Percentiles rank a stretch among this genome's conserved stretches.
Evolutionary conservation across 2,888 invertebrate species (phyloP).

Genomic region (Callimorpha dominula): DNA sequence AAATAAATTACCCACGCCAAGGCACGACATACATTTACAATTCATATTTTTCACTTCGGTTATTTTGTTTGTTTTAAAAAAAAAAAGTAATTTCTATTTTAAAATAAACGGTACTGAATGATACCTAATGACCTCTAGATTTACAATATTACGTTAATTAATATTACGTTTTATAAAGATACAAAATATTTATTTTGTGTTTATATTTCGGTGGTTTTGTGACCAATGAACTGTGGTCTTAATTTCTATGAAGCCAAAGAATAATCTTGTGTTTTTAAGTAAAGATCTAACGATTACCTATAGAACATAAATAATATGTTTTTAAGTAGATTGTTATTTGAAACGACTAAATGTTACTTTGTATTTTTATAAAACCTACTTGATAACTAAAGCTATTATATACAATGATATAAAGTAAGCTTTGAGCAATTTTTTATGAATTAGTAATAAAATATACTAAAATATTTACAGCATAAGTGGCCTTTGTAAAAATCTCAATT

Average conservation of each 20-base stretch:
- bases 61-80: not conserved
- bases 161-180: constrained; percentile 39
- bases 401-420: constrained; percentile 53
- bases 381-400: constrained; percentile 4
- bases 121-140: constrained; percentile 39
- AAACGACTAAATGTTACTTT: not conserved
- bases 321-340: not conserved
- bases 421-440: constrained; percentile 66
- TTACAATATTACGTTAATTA: constrained; percentile 28
- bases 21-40: constrained; percentile 9
- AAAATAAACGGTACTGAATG: not conserved
- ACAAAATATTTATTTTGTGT: constrained; percentile 27
- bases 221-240: not conserved
- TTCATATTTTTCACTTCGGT: constrained; percentile 7
- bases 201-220: not conserved
- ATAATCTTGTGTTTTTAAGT: too few relatives aligned
- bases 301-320: not conserved
- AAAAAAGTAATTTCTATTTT: constrained; percentile 6
- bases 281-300: not conserved
- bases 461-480: constrained; percentile 54
- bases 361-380: constrained; percentile 10
- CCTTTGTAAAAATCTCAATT: constrained; percentile 40
- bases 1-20: constrained; percentile 7
- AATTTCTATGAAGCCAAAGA: not conserved
- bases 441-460: constrained; percentile 49